Percentiles rank a stretch among this genome's conserved stretches.
Conservation (phyloP, 2,888 invertebrate genomes). For the Scaptomyza cyrtandrae region DNA sequence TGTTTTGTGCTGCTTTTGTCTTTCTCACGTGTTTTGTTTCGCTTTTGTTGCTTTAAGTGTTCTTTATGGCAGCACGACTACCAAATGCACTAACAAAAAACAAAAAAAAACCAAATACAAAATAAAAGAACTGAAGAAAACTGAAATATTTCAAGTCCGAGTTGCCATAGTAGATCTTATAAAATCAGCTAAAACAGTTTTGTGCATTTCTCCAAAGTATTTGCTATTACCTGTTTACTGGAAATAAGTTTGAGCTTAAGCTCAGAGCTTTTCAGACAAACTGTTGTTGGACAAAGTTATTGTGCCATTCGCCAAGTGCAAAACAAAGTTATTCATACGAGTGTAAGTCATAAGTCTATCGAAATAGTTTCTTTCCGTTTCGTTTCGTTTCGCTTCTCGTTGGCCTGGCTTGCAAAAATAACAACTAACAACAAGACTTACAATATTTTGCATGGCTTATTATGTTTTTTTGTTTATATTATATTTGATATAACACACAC, state of each 20-base stretch:
- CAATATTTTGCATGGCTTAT: conserved; percentile 32
- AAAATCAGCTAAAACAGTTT: not conserved
- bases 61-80: not conserved
- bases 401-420: not conserved
- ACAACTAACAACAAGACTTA: conserved; percentile 2
- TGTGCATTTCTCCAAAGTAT: not conserved
- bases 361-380: conserved; percentile 38
- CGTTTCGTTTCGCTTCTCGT: conserved; percentile 8
- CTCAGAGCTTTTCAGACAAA: not conserved
- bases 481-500: not conserved
- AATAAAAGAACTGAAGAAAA: not conserved
- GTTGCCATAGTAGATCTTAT: not conserved
- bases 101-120: too few species aligned
- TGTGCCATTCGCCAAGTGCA: conserved; percentile 12
- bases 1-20: conserved; percentile 59
- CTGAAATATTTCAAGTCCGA: not conserved
- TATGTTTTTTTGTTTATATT: conserved; percentile 21
- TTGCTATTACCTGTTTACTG: not conserved
- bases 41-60: conserved; percentile 1
- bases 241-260: not conserved
- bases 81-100: conserved; percentile 11
- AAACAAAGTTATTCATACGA: conserved; percentile 21
- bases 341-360: conserved; percentile 24
- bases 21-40: conserved; percentile 36
- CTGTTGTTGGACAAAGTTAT: conserved; percentile 16